Evolutionary conservation across 2,888 invertebrate species (phyloP), one percentile per base, ranked within the genome.

Genomic region (Epirrita christyi): DNA sequence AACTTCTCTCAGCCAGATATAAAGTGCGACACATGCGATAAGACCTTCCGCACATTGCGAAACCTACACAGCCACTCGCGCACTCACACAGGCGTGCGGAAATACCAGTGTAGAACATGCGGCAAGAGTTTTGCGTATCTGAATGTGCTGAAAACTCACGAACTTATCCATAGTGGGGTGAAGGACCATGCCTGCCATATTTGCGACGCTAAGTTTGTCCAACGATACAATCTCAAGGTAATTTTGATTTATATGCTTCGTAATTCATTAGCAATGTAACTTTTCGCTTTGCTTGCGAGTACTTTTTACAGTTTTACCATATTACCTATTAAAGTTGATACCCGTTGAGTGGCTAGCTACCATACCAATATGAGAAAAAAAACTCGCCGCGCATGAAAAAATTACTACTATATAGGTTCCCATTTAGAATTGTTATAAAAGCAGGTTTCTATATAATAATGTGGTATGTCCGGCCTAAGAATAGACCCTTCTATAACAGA

Each of bases 131-230:
- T 94, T 72, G 94, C 94, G 0, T 94, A 94, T 37, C 93, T 94
- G 64, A 94, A 94, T 67, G 94, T 94, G 70, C 79, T 96, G 45
- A 93, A 93, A 71, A 95, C 95, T 69, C 96, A 96, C 70, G 95
- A 95, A 73, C 88, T 94, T 63, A 95, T 95, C 14, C 96, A 96
- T 70, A 92, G 93, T 0, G 95, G 95, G 0, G 85, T 95, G 34
- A 95, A 95, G 75, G 94, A 95, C 61, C 95, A 94, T 68, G 92
- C 94, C 10, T 96, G 96, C 69, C 94, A 95, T 70, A 87, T 95
- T 42, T 96, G 96, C 71, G 94, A 95, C 78, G 93, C 92, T 71
- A 93, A 83, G 69, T 90, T 92, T 63, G 86, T 90, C 36, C 92
- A 92, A 68, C 79, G 80, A 1, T 85, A 85, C 66, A 92, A 92